Percentiles rank a stretch among this genome's conserved stretches.
Conservation (phyloP, 2,888 invertebrate genomes). For the Lampropteryx suffumata region DNA sequence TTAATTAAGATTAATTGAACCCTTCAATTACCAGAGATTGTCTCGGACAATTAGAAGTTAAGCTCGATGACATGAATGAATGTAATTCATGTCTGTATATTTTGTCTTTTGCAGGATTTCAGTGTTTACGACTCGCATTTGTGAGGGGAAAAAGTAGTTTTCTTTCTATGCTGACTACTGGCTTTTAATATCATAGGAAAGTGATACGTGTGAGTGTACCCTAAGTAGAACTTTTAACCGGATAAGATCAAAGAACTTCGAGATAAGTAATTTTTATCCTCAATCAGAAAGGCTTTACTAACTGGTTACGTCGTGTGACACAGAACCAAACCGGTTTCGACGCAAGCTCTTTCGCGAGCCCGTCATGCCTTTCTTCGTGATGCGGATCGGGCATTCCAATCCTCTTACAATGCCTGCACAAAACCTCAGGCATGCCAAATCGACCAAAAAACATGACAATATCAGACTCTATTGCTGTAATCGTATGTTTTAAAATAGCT, state of each 20-base stretch:
- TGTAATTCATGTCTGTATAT: constrained; percentile 1
- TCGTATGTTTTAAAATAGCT: constrained; percentile 46
- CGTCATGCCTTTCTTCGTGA: constrained; percentile 28
- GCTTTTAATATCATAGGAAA: no score
- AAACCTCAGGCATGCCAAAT: constrained; percentile 30
- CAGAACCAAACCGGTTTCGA: constrained; percentile 33
- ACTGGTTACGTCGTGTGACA: constrained; percentile 29
- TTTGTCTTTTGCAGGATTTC: no score
- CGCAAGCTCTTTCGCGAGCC: constrained; percentile 29
- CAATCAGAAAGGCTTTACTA: constrained; percentile 22
- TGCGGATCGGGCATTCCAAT: constrained; percentile 34
- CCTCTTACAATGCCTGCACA: constrained; percentile 32
- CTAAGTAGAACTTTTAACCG: constrained; percentile 10
- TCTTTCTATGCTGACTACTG: no score
- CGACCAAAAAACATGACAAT: constrained; percentile 15
- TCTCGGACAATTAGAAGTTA: constrained; percentile 21
- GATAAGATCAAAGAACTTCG: neutral
- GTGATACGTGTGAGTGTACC: neutral
- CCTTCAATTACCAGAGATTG: constrained; percentile 24
- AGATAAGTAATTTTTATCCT: constrained; percentile 19
- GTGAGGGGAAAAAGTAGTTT: no score
- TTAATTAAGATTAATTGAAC: constrained; percentile 26
- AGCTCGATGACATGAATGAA: constrained; percentile 9
- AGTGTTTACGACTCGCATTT: no score
- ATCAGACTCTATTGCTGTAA: constrained; percentile 7